Evolutionary conservation across 2,113 vertebrate genomes (phyloP).

Genomic region (Balaenoptera acutorostrata): DNA sequence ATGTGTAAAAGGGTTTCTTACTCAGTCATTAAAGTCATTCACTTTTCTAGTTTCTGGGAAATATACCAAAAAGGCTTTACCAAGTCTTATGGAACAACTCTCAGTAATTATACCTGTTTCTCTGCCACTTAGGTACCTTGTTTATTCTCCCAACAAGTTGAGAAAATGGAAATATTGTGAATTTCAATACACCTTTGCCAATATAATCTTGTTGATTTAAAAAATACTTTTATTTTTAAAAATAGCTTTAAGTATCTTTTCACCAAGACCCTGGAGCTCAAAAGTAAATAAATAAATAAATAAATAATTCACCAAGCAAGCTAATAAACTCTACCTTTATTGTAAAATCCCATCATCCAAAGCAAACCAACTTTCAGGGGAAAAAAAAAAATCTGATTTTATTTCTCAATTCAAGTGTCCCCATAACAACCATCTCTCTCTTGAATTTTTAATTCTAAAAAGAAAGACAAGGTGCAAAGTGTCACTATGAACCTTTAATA

Average conservation of each 20-base stretch:
- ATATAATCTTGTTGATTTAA: background rate
- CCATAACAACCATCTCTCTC: background rate
- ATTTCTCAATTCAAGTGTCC: background rate
- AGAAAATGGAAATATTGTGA: background rate
- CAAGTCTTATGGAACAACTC: background rate
- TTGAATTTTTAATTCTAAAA: background rate
- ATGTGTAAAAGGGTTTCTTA: background rate
- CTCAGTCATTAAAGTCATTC: background rate
- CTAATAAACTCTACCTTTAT: background rate
- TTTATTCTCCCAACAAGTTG: background rate
- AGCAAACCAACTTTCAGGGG: background rate
- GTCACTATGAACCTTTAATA: background rate
- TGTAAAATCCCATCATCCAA: background rate
- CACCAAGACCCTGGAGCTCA: background rate
- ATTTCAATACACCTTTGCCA: background rate
- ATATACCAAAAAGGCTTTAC: slow-evolving; percentile 33
- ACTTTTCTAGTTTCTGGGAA: slow-evolving; percentile 27
- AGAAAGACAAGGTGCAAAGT: background rate
- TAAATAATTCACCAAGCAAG: background rate
- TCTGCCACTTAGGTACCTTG: background rate
- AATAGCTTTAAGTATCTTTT: background rate
- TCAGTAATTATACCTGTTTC: background rate
- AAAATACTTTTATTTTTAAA: background rate
- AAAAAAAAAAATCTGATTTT: background rate
- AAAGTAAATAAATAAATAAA: background rate